These are phyloP conservation scores for Laupala kohalensis DNA, from an alignment of 1,140 invertebrate genomes.

Conservation along the genomic window DNA sequence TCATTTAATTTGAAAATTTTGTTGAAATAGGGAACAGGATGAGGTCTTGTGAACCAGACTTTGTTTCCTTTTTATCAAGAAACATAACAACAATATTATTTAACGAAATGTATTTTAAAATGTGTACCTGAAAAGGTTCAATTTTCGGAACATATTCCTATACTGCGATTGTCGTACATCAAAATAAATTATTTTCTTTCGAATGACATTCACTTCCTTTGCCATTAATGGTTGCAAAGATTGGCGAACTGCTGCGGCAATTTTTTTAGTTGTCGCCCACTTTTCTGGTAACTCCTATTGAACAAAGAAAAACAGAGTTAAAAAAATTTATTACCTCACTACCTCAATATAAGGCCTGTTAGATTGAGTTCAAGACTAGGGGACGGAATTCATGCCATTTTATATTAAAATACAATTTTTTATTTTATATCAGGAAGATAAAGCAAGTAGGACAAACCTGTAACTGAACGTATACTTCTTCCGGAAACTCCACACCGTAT, in stretches of 20 bases:
- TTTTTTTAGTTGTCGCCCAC: conserved; percentile 77
- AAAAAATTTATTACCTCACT: too few species aligned
- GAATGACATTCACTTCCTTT: conserved; percentile 49
- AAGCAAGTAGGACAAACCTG: too few species aligned
- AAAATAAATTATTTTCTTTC: conserved; percentile 57
- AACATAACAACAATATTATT: neutral
- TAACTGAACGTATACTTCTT: conserved; percentile 33
- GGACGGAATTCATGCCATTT: too few species aligned
- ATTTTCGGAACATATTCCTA: conserved; percentile 52
- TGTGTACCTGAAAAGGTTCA: conserved; percentile 50
- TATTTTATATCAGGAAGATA: too few species aligned
- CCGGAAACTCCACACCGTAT: conserved; percentile 59
- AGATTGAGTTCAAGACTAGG: too few species aligned
- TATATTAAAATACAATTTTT: too few species aligned
- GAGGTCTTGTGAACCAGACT: too few species aligned
- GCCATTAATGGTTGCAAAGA: conserved; percentile 66
- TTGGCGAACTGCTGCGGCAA: conserved; percentile 68
- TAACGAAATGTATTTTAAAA: neutral
- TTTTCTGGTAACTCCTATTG: conserved; percentile 67
- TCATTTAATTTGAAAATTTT: too few species aligned
- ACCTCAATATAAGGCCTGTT: too few species aligned
- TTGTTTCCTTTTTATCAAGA: too few species aligned
- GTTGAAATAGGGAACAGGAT: too few species aligned
- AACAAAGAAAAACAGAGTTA: too few species aligned
- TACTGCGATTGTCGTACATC: conserved; percentile 66